These are phyloP conservation scores for Strix uralensis DNA, from an alignment of 2,113 vertebrate species.

Conservation along the genomic window DNA sequence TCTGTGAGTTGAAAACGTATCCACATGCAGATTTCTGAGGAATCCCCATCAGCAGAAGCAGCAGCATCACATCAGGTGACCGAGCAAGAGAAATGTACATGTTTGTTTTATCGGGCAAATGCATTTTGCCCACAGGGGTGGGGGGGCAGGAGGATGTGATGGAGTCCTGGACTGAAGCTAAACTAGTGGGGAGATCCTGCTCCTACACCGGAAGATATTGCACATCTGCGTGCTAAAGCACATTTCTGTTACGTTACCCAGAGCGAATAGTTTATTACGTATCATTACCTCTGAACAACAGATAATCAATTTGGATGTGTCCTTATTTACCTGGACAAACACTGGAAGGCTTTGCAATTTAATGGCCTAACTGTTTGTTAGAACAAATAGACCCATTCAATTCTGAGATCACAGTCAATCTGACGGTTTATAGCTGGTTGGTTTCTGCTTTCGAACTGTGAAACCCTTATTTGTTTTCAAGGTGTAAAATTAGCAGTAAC, in stretches of 20 bases:
- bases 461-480: slow-evolving; percentile 41
- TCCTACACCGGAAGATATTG: not conserved
- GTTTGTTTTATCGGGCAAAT: not conserved
- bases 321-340: slow-evolving; percentile 66
- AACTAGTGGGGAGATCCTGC: not conserved
- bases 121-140: accelerated
- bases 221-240: not conserved
- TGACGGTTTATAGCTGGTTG: slow-evolving; percentile 43
- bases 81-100: not conserved
- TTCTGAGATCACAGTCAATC: slow-evolving; percentile 35
- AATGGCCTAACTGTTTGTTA: slow-evolving; percentile 50
- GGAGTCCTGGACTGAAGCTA: not conserved
- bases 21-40: not conserved
- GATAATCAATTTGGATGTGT: slow-evolving; percentile 58
- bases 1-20: not conserved
- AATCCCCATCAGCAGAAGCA: not conserved
- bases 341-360: slow-evolving; percentile 55
- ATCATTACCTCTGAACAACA: slow-evolving; percentile 57
- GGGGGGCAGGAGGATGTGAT: not conserved
- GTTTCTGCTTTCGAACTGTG: slow-evolving; percentile 32
- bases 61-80: not conserved
- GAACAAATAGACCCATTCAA: slow-evolving; percentile 50
- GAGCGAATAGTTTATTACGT: slow-evolving; percentile 48
- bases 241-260: slow-evolving; percentile 45
- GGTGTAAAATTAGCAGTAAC: slow-evolving; percentile 57